Evolutionary conservation across 2,888 invertebrate species (phyloP).

Genomic region (Microctonus hyperodae): DNA sequence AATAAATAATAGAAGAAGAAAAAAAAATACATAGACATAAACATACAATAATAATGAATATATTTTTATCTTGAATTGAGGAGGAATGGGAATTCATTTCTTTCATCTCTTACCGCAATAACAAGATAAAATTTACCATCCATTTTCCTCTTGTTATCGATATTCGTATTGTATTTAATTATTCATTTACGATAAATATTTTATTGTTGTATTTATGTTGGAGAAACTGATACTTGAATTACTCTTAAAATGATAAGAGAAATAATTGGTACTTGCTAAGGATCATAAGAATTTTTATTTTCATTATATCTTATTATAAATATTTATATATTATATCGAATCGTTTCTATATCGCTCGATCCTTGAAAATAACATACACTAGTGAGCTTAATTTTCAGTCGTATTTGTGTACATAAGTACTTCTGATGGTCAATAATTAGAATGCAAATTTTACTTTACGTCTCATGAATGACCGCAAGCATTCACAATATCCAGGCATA

Average conservation of each 20-base stretch:
- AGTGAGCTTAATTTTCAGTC: not conserved
- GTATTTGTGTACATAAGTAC: not conserved
- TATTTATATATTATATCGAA: not conserved
- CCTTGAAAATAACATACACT: conserved; percentile 18
- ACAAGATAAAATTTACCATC: not conserved
- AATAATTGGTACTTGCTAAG: conserved; percentile 15
- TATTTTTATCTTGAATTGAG: not conserved
- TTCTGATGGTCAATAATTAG: conserved; percentile 43
- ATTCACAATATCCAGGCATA: not conserved
- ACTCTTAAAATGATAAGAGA: conserved; percentile 18
- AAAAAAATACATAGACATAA: not conserved
- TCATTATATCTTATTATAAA: not conserved
- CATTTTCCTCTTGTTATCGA: not conserved
- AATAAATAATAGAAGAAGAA: not conserved
- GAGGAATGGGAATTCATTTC: not conserved
- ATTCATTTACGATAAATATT: conserved; percentile 8
- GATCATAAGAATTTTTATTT: conserved; percentile 23
- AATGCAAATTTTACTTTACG: conserved; percentile 44
- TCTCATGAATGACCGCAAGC: not conserved
- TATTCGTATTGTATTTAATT: not conserved
- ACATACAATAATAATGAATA: not conserved
- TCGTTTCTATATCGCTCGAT: not conserved
- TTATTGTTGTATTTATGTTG: conserved; percentile 1
- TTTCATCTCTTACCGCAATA: not conserved
- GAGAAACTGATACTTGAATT: conserved; percentile 19